Percentiles rank a stretch among this genome's conserved stretches.
Conservation (phyloP, 2,113 vertebrate species). For the Eublepharis macularius region DNA sequence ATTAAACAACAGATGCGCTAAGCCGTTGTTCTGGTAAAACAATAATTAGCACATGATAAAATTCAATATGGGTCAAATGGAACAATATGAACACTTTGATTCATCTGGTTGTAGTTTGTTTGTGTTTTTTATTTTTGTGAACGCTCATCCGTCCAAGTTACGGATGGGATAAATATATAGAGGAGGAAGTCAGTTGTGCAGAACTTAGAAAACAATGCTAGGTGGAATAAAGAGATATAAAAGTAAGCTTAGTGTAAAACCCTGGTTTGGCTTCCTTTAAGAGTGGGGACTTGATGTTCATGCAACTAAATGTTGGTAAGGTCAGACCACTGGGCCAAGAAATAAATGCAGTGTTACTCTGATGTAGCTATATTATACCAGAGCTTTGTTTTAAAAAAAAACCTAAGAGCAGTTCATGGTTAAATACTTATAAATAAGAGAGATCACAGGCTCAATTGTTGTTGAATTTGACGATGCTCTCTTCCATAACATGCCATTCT, state of each 20-base stretch:
- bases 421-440: constrained; percentile 59
- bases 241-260: neutral
- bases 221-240: constrained; percentile 28
- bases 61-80: constrained; percentile 71
- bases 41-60: constrained; percentile 85
- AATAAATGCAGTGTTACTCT: constrained; percentile 62
- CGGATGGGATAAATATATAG: constrained; percentile 26
- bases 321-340: constrained; percentile 60
- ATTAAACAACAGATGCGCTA: constrained; percentile 87
- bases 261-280: neutral
- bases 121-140: constrained; percentile 56
- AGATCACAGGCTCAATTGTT: constrained; percentile 3
- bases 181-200: constrained; percentile 23
- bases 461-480: constrained; percentile 42
- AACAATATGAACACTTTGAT: constrained; percentile 50
- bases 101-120: constrained; percentile 58
- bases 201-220: constrained; percentile 9
- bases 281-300: constrained; percentile 40
- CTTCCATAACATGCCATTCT: constrained; percentile 49
- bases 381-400: constrained; percentile 6
- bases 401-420: constrained; percentile 24
- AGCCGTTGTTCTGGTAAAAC: constrained; percentile 82
- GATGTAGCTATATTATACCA: constrained; percentile 31
- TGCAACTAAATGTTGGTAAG: constrained; percentile 44
- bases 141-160: constrained; percentile 15